A percentile compares a stretch with the other conserved stretches of the same genome.
Evolutionary conservation across 2,797 vertebrate species (phyloP).

Genomic region (Neosalanx taihuensis): DNA sequence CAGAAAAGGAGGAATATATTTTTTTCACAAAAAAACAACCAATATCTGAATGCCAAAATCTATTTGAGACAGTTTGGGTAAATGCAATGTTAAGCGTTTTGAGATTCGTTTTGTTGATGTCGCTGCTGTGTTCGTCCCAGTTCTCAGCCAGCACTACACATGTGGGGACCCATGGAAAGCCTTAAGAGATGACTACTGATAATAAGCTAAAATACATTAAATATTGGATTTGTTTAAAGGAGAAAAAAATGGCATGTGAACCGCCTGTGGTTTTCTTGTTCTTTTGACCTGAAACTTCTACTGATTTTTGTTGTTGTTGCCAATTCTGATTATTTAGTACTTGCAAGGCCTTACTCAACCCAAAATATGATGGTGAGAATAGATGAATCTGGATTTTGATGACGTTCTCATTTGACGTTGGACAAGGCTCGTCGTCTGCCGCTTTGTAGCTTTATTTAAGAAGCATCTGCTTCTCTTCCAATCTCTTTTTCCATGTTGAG

Average conservation of each 20-base stretch:
- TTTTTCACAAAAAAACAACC: conserved; percentile 44
- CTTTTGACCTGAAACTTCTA: conserved; percentile 39
- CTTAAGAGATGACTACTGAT: conserved; percentile 67
- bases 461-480: conserved; percentile 29
- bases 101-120: conserved; percentile 44
- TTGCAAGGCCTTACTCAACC: conserved; percentile 56
- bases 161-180: conserved; percentile 63
- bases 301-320: conserved; percentile 43
- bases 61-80: conserved; percentile 56
- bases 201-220: conserved; percentile 46
- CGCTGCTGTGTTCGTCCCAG: conserved; percentile 60
- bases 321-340: conserved; percentile 39
- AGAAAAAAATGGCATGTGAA: conserved; percentile 35
- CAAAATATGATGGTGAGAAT: conserved; percentile 76
- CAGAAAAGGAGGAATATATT: conserved; percentile 54
- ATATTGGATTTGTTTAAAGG: conserved; percentile 55
- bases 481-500: conserved; percentile 41
- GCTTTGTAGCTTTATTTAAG: conserved; percentile 41
- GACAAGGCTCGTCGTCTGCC: conserved; percentile 52
- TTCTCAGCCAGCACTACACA: conserved; percentile 46
- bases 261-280: conserved; percentile 53
- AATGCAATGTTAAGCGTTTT: conserved; percentile 53
- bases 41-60: conserved; percentile 66
- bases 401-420: conserved; percentile 79
- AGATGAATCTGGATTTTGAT: conserved; percentile 62